A percentile compares a stretch with the other conserved stretches of the same genome.
phyloP scores from a whole-genome alignment of 1,140 invertebrate species.

The Trinorchestia longiramus region DNA sequence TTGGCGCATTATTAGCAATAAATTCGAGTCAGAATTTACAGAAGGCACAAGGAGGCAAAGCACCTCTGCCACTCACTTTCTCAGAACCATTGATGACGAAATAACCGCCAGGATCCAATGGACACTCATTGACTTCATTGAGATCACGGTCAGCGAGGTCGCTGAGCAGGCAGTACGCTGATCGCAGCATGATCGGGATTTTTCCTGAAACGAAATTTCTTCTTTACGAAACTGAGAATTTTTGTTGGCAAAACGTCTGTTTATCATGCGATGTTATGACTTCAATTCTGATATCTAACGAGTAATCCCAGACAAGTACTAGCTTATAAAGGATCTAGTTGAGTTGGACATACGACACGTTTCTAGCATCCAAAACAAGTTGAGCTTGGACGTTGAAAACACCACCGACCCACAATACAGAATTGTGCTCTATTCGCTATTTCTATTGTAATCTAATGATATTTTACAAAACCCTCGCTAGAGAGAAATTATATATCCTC shows the following conservation, averaged over 20 bases:
- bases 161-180: slow-evolving; percentile 94
- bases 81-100: slow-evolving; percentile 97
- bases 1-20: too few species aligned
- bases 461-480: too few species aligned
- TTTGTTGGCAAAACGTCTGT: background rate
- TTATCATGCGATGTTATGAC: background rate
- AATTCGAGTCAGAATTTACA: too few species aligned
- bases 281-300: background rate
- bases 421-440: too few species aligned
- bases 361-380: too few species aligned
- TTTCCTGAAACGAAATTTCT: slow-evolving; percentile 74
- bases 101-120: slow-evolving; percentile 96
- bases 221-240: background rate
- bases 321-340: too few species aligned
- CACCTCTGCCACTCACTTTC: slow-evolving; percentile 76
- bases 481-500: too few species aligned
- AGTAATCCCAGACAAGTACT: too few species aligned
- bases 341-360: too few species aligned
- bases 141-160: slow-evolving; percentile 97
- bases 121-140: slow-evolving; percentile 98
- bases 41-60: background rate
- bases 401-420: too few species aligned
- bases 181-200: slow-evolving; percentile 99
- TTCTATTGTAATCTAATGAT: too few species aligned
- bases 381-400: too few species aligned